A percentile compares a stretch with the other conserved stretches of the same genome.
Conservation (phyloP, 35 echinoderm and acorn worm genomes). For the Eucidaris tribuloides region DNA sequence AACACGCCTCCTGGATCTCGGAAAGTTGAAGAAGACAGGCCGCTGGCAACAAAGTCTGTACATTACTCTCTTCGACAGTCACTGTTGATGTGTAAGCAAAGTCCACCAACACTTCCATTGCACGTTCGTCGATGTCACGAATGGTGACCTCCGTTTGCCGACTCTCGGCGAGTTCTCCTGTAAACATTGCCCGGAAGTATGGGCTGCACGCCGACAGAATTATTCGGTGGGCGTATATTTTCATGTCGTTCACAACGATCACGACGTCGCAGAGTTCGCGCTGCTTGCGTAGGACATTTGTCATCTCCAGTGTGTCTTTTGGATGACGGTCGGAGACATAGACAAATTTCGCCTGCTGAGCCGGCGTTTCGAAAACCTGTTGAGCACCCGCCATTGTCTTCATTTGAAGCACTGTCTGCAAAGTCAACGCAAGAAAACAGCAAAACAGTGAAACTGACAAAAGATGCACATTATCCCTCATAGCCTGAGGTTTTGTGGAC, state of each 20-base stretch:
- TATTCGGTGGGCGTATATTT: conserved; percentile 97
- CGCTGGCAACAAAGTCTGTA: conserved; percentile 88
- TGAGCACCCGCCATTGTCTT: conserved; percentile 84
- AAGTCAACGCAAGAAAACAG: neutral
- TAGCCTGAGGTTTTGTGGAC: neutral
- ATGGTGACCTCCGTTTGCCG: conserved; percentile 95
- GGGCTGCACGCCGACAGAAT: conserved; percentile 96
- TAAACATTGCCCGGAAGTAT: conserved; percentile 99
- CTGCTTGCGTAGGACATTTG: conserved; percentile 80
- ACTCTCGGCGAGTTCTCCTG: conserved; percentile 94
- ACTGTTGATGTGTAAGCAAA: conserved; percentile 95
- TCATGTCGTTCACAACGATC: conserved; percentile 76
- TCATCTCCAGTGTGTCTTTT: conserved; percentile 81
- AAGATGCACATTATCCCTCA: neutral
- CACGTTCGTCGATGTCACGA: conserved; percentile 92
- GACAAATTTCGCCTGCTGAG: conserved; percentile 77
- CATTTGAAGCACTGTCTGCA: neutral
- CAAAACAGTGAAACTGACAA: neutral
- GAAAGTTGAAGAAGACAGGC: conserved; percentile 86
- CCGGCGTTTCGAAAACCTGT: conserved; percentile 87
- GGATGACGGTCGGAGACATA: conserved; percentile 91
- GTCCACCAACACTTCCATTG: conserved; percentile 89
- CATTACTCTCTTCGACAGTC: conserved; percentile 92
- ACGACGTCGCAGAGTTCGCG: conserved; percentile 97
- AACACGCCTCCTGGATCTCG: conserved; percentile 97